Evolutionary conservation across 1,140 invertebrate species (phyloP).

Genomic region (Phthorimaea operculella): DNA sequence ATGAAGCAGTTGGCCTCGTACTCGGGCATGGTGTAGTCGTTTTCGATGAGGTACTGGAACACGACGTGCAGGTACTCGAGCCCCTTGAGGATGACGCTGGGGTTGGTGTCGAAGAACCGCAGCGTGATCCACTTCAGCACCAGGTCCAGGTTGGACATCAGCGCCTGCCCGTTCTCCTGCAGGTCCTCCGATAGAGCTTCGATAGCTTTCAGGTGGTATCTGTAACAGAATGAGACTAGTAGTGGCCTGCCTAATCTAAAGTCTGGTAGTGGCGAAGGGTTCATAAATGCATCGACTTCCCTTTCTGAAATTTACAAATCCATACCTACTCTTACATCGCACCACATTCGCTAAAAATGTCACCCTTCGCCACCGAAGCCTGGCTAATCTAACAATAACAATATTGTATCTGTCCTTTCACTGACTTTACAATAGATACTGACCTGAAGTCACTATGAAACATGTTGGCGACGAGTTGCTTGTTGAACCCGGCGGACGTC

Average conservation of each 20-base stretch:
- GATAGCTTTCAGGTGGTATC: constrained; percentile 95
- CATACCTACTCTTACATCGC: too few relatives aligned
- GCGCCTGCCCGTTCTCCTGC: constrained; percentile 77
- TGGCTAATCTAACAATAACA: too few relatives aligned
- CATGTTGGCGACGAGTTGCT: constrained; percentile 87
- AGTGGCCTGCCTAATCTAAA: too few relatives aligned
- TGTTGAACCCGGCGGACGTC: constrained; percentile 87
- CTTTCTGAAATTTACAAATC: too few relatives aligned
- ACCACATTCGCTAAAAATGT: too few relatives aligned
- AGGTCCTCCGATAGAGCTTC: constrained; percentile 89
- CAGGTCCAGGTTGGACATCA: constrained; percentile 92
- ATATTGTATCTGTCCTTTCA: too few relatives aligned
- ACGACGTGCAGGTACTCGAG: constrained; percentile 90
- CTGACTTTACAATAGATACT: constrained; percentile 14
- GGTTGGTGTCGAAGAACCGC: constrained; percentile 98
- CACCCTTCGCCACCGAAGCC: too few relatives aligned
- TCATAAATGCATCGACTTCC: too few relatives aligned
- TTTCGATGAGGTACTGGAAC: constrained; percentile 82
- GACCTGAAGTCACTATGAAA: constrained; percentile 93
- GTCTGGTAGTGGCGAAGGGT: too few relatives aligned
- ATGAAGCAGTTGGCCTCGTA: constrained; percentile 94
- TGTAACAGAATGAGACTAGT: constrained; percentile 60
- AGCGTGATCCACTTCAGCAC: constrained; percentile 97
- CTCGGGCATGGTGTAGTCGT: constrained; percentile 88
- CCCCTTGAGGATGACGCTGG: constrained; percentile 93